phyloP scores from a whole-genome alignment of 2,797 vertebrate species.

The Artibeus lituratus region DNA sequence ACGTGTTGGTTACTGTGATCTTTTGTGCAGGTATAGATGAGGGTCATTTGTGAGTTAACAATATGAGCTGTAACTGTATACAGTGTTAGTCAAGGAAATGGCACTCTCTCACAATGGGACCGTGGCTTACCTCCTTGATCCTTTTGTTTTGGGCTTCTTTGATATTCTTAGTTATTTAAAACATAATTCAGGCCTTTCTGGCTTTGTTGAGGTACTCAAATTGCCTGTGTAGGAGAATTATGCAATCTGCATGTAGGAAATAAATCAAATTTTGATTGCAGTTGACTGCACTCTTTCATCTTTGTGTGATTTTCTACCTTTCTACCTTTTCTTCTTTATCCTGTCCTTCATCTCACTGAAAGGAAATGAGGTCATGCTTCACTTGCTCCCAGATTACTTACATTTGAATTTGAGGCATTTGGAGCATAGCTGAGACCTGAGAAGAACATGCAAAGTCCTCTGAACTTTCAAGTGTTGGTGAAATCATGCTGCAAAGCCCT shows the following conservation, averaged over 20 bases:
- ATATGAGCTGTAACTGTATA: fast-evolving
- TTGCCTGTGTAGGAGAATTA: too few species aligned
- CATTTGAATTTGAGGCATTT: neutral
- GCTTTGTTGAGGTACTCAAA: neutral
- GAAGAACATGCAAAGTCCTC: neutral
- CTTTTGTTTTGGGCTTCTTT: neutral
- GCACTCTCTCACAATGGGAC: fast-evolving
- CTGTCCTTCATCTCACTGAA: neutral
- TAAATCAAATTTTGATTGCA: neutral
- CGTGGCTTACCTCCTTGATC: neutral
- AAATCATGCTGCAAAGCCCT: neutral
- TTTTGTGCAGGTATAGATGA: neutral
- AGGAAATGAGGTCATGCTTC: neutral
- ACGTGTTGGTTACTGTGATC: fast-evolving
- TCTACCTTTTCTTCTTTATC: neutral
- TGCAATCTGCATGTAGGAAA: fast-evolving
- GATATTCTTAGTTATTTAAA: neutral
- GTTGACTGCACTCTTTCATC: neutral
- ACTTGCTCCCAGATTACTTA: neutral
- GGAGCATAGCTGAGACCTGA: neutral
- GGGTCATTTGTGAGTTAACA: neutral
- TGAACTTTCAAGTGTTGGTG: fast-evolving
- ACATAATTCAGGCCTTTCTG: neutral
- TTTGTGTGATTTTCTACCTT: neutral
- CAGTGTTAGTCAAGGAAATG: fast-evolving